Evolutionary conservation across 2,797 vertebrate species (phyloP).

Genomic region (Sebastes iracundus): DNA sequence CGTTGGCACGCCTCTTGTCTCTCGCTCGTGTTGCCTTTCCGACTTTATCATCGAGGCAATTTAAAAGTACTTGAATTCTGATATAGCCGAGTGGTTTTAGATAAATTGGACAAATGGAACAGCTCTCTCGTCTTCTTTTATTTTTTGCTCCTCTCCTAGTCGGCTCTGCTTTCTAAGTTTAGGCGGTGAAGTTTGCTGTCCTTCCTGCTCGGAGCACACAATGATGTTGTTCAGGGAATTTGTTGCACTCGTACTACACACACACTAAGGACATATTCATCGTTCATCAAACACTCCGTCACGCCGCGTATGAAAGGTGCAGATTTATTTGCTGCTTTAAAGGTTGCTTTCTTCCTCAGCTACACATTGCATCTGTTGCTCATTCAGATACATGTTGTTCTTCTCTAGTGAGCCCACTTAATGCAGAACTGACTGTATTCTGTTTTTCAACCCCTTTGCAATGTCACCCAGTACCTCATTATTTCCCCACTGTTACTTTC

Average conservation of each 20-base stretch:
- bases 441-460: background rate
- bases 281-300: constrained; percentile 23
- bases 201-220: background rate
- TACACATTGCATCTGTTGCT: background rate
- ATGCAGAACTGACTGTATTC: background rate
- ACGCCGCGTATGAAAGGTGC: background rate
- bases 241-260: background rate
- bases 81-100: constrained; percentile 52
- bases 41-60: constrained; percentile 70
- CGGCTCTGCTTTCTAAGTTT: constrained; percentile 9
- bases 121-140: constrained; percentile 25
- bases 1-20: constrained; percentile 34
- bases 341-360: constrained; percentile 1
- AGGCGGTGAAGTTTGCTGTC: constrained; percentile 31
- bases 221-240: background rate
- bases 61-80: constrained; percentile 67
- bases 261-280: background rate
- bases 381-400: background rate
- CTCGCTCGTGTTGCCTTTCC: constrained; percentile 19
- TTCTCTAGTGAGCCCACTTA: background rate
- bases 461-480: background rate
- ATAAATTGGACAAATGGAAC: constrained; percentile 64
- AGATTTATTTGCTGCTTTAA: constrained; percentile 26
- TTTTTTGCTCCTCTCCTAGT: constrained; percentile 22
- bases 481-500: constrained; percentile 6